Base-by-base conservation (phyloP, 2,797 vertebrate genomes). In the Macrochelys suwanniensis region DNA sequence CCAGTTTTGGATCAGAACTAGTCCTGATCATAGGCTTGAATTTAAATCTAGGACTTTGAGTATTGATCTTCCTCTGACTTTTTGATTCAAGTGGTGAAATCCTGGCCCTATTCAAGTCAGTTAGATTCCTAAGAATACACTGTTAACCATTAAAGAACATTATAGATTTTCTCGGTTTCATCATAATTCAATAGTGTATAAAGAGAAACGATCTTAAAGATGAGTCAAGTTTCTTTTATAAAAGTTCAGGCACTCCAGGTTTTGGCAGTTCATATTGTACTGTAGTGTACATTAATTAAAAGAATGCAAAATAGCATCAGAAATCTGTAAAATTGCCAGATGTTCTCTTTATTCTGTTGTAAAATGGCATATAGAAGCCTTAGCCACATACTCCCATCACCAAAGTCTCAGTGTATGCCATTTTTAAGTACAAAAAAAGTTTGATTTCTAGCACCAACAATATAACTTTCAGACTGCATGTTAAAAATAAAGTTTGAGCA, bases 131-230 rank as follows among this genome's bases (percentile, higher is more conserved):
- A 76, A 94, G 96, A 94, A 91, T 88, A 91, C 4, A 15, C 19
- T 37, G 82, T 95, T 85, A 95, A 92, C 96, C 56, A 87, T 42
- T 42, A 28, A 15, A 77, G 42, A 91, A 31, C 84, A 77, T 65
- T 25, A 47, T 42, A 94, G 92, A 80, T 21, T 33, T 91, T 83
- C 82, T 61, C 47, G 71, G 31, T 37, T 37, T 91, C 83, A 45
- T 50, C 90, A 82, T 80, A 89, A 89, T 61, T 50, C 57, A 84
- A 84, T 78, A 81, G 54, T 76, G 26, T 28, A 33, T 68, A 16
- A 15, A 94, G 93, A 94, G 25, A 74, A 71, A 71, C 17, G 37
- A 21, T n/a, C 4, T 90, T 83, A 92, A 56, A 45, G 87, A 79
- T 80, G 0, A 88, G 78, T 92, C 59, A 25, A 9, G 45, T 1